Percentiles rank a stretch among this genome's conserved stretches.
These are phyloP conservation scores for Brachionus rotundiformis DNA, from an alignment of 1,140 invertebrate species.

Conservation along the genomic window DNA sequence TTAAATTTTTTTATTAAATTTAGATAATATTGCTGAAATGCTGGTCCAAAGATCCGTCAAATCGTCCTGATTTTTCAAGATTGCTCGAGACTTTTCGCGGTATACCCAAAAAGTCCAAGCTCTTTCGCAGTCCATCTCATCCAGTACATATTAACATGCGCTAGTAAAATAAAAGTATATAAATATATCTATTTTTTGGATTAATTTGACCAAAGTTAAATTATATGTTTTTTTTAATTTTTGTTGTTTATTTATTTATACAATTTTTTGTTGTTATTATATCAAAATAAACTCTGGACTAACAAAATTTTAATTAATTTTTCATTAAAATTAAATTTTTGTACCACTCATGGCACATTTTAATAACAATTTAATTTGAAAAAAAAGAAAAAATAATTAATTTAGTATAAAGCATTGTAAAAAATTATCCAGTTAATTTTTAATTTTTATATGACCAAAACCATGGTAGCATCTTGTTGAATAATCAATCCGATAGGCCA, in stretches of 20 bases:
- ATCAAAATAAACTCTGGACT: background rate
- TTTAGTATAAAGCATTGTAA: too few species aligned
- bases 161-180: background rate
- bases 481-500: too few species aligned
- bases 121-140: slow-evolving; percentile 93
- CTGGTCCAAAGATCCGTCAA: slow-evolving; percentile 81
- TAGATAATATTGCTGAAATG: slow-evolving; percentile 94
- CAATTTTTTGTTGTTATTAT: background rate
- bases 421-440: too few species aligned
- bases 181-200: background rate
- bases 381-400: too few species aligned
- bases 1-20: background rate
- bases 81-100: slow-evolving; percentile 82
- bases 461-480: too few species aligned
- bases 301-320: too few species aligned
- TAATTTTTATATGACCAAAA: too few species aligned
- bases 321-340: too few species aligned
- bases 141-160: slow-evolving; percentile 66
- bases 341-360: too few species aligned
- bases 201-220: background rate
- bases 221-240: background rate
- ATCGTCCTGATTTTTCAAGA: slow-evolving; percentile 84
- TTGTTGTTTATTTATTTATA: slow-evolving; percentile 5
- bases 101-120: slow-evolving; percentile 82
- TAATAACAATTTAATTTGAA: too few species aligned